Percentiles rank a stretch among this genome's conserved stretches.
Conservation (phyloP, 1,140 invertebrate genomes). For the Trissolcus basalis region DNA sequence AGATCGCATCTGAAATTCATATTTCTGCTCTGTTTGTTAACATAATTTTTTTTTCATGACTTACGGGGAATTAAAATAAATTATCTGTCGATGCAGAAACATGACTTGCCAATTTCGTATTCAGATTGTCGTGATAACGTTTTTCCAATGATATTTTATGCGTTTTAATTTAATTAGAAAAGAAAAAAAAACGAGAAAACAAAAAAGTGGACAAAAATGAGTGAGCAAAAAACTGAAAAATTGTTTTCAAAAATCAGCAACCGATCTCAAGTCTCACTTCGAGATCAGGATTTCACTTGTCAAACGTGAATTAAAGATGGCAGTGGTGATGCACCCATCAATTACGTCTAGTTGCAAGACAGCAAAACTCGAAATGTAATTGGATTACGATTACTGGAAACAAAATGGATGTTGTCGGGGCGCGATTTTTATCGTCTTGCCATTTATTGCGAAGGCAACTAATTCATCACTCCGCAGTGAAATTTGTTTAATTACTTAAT, state of each 20-base stretch:
- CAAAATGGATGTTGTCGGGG: slow-evolving; percentile 28
- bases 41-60: slow-evolving; percentile 26
- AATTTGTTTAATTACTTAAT: slow-evolving; percentile 76
- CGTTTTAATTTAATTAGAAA: too few relatives aligned
- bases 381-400: slow-evolving; percentile 39
- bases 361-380: slow-evolving; percentile 9
- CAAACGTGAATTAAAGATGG: background rate
- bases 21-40: slow-evolving; percentile 54
- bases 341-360: background rate
- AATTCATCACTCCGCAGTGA: slow-evolving; percentile 65
- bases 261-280: background rate
- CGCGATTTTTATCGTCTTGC: slow-evolving; percentile 44
- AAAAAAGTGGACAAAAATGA: too few relatives aligned
- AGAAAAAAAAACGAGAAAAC: too few relatives aligned
- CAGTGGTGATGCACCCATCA: background rate
- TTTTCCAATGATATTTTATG: slow-evolving; percentile 13
- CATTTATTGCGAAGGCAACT: slow-evolving; percentile 59
- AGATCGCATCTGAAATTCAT: slow-evolving; percentile 37
- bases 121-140: slow-evolving; percentile 15
- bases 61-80: slow-evolving; percentile 11
- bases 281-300: background rate
- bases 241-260: too few relatives aligned
- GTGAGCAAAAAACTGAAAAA: too few relatives aligned
- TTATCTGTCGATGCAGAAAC: too few relatives aligned
- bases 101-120: slow-evolving; percentile 13